phyloP scores from a whole-genome alignment of 1,140 invertebrate genomes.

The Orius laevigatus region DNA sequence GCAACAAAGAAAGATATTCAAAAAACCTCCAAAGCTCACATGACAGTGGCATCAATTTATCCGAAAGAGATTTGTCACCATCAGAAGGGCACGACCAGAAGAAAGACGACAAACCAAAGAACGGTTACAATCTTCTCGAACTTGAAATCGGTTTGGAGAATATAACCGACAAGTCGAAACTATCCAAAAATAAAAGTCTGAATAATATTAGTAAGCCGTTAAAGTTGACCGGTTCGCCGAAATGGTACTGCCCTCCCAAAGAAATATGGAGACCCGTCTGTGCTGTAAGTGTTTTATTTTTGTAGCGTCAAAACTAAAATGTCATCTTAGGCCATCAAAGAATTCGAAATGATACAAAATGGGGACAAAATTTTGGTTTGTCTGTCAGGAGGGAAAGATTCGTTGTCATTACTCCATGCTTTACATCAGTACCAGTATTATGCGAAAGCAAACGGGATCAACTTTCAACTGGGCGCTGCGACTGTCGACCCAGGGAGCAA shows the following conservation, averaged over 20 bases:
- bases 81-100: background rate
- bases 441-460: slow-evolving; percentile 49
- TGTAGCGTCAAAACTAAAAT: background rate
- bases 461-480: slow-evolving; percentile 57
- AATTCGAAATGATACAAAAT: slow-evolving; percentile 70
- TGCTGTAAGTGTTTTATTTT: slow-evolving; percentile 34
- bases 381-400: slow-evolving; percentile 67
- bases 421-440: slow-evolving; percentile 72
- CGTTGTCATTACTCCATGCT: slow-evolving; percentile 63
- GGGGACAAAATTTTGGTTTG: slow-evolving; percentile 72
- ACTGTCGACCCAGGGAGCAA: slow-evolving; percentile 49
- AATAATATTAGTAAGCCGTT: no score
- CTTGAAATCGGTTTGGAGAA: no score
- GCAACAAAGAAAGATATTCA: slow-evolving; percentile 12
- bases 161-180: no score
- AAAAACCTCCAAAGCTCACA: slow-evolving; percentile 48
- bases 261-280: slow-evolving; percentile 63
- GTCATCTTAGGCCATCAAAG: slow-evolving; percentile 53
- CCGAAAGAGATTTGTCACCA: slow-evolving; percentile 36
- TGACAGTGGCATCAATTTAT: slow-evolving; percentile 58
- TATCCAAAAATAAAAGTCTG: no score
- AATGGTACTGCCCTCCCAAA: slow-evolving; percentile 63
- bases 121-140: no score
- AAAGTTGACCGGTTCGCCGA: no score
- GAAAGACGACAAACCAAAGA: background rate